A percentile compares a stretch with the other conserved stretches of the same genome.
phyloP scores from a whole-genome alignment of 2,888 invertebrate genomes.

The Magallana nippona region DNA sequence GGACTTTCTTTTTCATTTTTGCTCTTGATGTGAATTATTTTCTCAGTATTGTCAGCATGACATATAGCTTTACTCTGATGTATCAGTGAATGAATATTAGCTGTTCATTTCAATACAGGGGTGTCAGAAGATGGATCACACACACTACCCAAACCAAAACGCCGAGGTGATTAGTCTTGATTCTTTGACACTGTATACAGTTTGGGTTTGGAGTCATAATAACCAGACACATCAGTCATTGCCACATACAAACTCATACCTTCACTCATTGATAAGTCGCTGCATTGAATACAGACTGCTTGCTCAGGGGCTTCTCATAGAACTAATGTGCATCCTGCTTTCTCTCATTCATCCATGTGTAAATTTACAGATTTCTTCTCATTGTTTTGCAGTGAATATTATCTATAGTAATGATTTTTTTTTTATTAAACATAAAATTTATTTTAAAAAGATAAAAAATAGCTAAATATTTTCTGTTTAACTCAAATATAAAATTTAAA shows the following conservation, averaged over 20 bases:
- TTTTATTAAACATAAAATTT: too few species aligned
- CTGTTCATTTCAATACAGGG: slow-evolving; percentile 21
- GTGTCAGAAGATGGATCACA: slow-evolving; percentile 40
- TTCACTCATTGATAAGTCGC: neutral
- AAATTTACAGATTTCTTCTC: too few species aligned
- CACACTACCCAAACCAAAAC: slow-evolving; percentile 41
- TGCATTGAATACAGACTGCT: neutral
- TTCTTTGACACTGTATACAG: neutral
- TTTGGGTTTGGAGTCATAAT: slow-evolving; percentile 6
- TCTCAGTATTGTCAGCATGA: slow-evolving; percentile 26
- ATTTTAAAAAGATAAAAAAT: too few species aligned
- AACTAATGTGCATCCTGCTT: neutral
- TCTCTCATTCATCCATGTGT: too few species aligned
- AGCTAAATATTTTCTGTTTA: too few species aligned
- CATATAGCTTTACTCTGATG: neutral
- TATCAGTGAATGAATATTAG: slow-evolving; percentile 28
- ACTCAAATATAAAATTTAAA: neutral
- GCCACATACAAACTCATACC: neutral
- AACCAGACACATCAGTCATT: neutral
- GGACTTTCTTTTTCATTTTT: neutral
- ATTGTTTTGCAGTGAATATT: too few species aligned
- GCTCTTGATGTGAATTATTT: slow-evolving; percentile 5
- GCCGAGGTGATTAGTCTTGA: slow-evolving; percentile 39
- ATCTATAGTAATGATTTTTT: too few species aligned
- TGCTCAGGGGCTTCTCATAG: slow-evolving; percentile 3